Conservation (phyloP, 2,888 invertebrate genomes). For the Perithous albicinctus region DNA sequence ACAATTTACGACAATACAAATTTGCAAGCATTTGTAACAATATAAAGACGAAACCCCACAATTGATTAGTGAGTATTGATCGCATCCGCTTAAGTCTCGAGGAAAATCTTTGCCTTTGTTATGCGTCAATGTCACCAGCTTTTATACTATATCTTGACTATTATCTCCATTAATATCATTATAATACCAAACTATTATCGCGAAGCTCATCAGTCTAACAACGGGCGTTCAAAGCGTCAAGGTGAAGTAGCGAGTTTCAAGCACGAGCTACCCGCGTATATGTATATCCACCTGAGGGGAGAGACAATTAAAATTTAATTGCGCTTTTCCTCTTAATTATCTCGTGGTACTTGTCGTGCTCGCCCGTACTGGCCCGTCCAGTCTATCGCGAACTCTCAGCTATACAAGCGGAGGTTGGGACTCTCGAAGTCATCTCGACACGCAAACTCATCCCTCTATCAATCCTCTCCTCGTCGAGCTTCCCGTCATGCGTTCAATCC, state of each 20-base stretch:
- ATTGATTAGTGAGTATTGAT: neutral
- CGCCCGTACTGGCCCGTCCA: conserved; percentile 31
- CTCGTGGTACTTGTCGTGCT: conserved; percentile 43
- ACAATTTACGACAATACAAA: too few relatives aligned
- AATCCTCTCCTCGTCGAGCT: neutral
- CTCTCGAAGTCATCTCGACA: conserved; percentile 41
- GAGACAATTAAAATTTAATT: conserved; percentile 69
- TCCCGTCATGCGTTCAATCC: conserved; percentile 15
- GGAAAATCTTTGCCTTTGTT: neutral
- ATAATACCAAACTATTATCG: conserved; percentile 44
- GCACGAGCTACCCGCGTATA: neutral
- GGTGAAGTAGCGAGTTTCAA: conserved; percentile 32
- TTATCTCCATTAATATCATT: conserved; percentile 42
- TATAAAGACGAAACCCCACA: too few relatives aligned
- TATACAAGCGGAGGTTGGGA: conserved; percentile 4
- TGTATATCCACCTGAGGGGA: conserved; percentile 37
- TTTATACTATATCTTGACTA: neutral
- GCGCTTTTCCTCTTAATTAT: conserved; percentile 67
- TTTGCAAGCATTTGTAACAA: too few relatives aligned
- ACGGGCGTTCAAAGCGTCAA: conserved; percentile 27
- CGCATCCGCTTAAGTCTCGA: neutral
- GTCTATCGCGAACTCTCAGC: conserved; percentile 4
- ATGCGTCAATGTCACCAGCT: conserved; percentile 8
- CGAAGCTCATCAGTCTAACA: conserved; percentile 53
- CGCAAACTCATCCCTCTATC: neutral